Evolutionary conservation across 2,113 vertebrate species (phyloP).

Genomic region (Podarcis muralis): DNA sequence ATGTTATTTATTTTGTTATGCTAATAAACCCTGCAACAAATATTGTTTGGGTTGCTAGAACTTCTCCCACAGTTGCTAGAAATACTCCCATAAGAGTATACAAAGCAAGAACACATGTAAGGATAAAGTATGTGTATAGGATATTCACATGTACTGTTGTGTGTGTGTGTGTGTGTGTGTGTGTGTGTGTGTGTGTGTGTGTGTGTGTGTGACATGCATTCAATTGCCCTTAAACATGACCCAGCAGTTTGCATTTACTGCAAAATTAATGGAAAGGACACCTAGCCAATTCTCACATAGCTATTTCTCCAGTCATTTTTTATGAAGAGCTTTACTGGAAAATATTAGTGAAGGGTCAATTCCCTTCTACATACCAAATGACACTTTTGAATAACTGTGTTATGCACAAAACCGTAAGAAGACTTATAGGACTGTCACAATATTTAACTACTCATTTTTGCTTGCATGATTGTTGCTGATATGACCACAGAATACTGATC

Average conservation of each 20-base stretch:
- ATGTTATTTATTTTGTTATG: slow-evolving; percentile 56
- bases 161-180: background rate
- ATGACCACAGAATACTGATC: slow-evolving; percentile 77
- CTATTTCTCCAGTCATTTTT: slow-evolving; percentile 32
- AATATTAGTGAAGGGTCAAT: slow-evolving; percentile 56
- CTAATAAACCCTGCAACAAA: slow-evolving; percentile 48
- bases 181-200: background rate
- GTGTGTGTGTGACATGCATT: slow-evolving; percentile 4
- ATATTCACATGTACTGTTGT: background rate
- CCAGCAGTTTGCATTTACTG: slow-evolving; percentile 31
- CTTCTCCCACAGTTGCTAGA: slow-evolving; percentile 62
- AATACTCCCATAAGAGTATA: slow-evolving; percentile 32
- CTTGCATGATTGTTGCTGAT: slow-evolving; percentile 73
- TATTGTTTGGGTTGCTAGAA: slow-evolving; percentile 52
- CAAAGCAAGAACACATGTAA: slow-evolving; percentile 24
- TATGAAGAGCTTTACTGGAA: slow-evolving; percentile 57
- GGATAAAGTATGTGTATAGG: background rate
- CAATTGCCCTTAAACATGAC: slow-evolving; percentile 19
- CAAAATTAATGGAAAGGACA: slow-evolving; percentile 59
- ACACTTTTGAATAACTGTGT: slow-evolving; percentile 65
- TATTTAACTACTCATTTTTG: slow-evolving; percentile 78
- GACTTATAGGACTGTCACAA: slow-evolving; percentile 69
- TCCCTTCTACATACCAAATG: slow-evolving; percentile 56
- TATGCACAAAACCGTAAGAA: slow-evolving; percentile 43
- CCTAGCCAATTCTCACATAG: slow-evolving; percentile 5